Base-by-base conservation (phyloP, 2,797 vertebrate genomes). In the Rhyacichthys aspro region DNA sequence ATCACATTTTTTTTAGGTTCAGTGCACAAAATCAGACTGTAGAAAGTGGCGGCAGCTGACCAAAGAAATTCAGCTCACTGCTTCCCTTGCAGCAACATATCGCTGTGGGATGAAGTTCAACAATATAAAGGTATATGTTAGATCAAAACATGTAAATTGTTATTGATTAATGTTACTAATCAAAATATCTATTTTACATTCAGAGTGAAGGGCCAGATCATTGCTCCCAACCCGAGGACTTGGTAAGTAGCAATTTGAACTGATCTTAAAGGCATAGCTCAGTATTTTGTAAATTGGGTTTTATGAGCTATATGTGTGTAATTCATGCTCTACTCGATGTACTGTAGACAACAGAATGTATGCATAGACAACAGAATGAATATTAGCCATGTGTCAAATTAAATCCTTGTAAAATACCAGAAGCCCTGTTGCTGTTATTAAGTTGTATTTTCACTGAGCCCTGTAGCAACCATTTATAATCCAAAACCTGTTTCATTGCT, bases 31-130 rank as follows among this genome's bases (percentile, higher is more conserved):
- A 43, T 87, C 91, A 0, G 95, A 96, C 53, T 99, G 97, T 77
- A 90, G 93, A 17, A 99, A 98, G 64, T 99, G 98, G 98, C 93
- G 97, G 55, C 97, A 99, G 82, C 90, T 99, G 69, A 98, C 96
- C 57, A 98, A 98, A 85, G 98, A 99, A 81, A 96, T 94, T 59
- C 94, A 95, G 43, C 93, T 99, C 48, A 98, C 94, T 5, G 78
- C 94, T 3, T 89, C 94, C 9, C 91, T 97, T 15, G 95, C 95
- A 11, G 90, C 91, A 60, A 89, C 92, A 0, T 99, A 98, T 68
- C 94, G 93, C 75, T 99, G 98, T 67, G 96, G 96, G 12, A 93
- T 96, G 93, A 98, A 98, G 82, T 90, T 94, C 62, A 95, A 91
- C 75, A 93, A 89, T 66, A 76, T 94, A 39, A 99, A 98, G 93